Percentiles rank a stretch among this genome's conserved stretches.
These are phyloP conservation scores for Iselma pallidipennis DNA, from an alignment of 2,888 invertebrate genomes.

Conservation along the genomic window DNA sequence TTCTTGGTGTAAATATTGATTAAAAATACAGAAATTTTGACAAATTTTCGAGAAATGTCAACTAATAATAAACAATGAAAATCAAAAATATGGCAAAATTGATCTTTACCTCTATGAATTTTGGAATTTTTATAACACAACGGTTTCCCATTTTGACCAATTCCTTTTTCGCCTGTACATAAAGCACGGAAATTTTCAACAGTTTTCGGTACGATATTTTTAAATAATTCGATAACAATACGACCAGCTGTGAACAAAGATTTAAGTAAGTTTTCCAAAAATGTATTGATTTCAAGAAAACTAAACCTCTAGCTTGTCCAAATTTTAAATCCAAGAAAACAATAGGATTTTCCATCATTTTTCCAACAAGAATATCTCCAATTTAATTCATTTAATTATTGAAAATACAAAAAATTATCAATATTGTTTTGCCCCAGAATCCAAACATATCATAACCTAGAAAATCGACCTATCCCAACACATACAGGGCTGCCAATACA, in stretches of 20 bases:
- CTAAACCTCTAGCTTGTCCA: constrained; percentile 68
- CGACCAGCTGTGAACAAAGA: constrained; percentile 68
- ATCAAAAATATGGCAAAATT: constrained; percentile 14
- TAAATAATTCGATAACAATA: constrained; percentile 83
- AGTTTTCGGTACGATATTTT: constrained; percentile 82
- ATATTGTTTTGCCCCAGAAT: neutral
- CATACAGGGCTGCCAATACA: neutral
- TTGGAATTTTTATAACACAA: constrained; percentile 82
- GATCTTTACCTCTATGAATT: constrained; percentile 73
- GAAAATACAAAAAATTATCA: neutral
- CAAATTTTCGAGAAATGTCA: constrained; percentile 17
- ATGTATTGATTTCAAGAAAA: too few relatives aligned
- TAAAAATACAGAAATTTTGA: constrained; percentile 16
- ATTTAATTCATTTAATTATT: neutral
- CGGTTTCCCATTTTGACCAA: constrained; percentile 69
- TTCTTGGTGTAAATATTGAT: neutral
- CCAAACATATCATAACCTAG: neutral
- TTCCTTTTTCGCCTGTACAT: constrained; percentile 89
- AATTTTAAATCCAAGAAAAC: constrained; percentile 75
- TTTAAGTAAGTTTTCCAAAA: neutral
- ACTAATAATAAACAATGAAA: constrained; percentile 18
- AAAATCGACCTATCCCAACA: neutral
- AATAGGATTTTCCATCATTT: constrained; percentile 23
- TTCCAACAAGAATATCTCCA: too few relatives aligned
- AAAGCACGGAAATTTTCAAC: constrained; percentile 90